Conservation (phyloP, 2,797 vertebrate species). For the Melanogrammus aeglefinus region DNA sequence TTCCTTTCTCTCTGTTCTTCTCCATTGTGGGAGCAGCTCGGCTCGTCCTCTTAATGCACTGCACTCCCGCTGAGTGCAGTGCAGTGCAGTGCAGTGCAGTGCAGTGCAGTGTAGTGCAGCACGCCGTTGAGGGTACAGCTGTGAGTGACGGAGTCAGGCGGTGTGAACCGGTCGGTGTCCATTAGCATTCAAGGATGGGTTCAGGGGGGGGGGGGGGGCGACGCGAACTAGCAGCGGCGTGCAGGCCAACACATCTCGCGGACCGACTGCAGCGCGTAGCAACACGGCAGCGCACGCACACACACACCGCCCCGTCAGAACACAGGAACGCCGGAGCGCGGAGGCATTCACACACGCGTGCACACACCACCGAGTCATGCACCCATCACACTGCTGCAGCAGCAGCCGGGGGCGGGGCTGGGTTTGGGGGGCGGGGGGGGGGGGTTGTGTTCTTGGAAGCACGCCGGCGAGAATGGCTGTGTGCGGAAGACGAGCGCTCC, state of each 20-base stretch:
- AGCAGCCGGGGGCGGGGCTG: slow-evolving; percentile 39
- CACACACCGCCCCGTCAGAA: too few relatives aligned
- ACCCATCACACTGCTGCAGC: neutral
- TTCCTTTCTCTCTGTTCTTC: neutral
- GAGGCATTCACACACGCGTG: neutral
- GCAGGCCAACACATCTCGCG: too few relatives aligned
- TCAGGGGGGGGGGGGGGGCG: slow-evolving; percentile 26
- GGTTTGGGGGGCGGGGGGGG: too few relatives aligned
- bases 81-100: too few relatives aligned
- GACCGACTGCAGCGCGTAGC: slow-evolving; percentile 57
- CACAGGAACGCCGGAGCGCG: too few relatives aligned
- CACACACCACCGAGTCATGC: neutral
- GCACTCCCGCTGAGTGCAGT: neutral
- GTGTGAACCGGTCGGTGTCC: slow-evolving; percentile 5
- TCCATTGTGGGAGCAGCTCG: neutral
- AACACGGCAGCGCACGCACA: neutral
- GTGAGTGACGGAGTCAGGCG: neutral
- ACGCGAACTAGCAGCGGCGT: too few relatives aligned
- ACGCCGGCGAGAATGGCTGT: slow-evolving; percentile 39
- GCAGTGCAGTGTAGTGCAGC: too few relatives aligned
- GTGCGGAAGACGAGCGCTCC: slow-evolving; percentile 36
- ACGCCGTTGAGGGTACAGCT: too few relatives aligned
- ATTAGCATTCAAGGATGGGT: slow-evolving; percentile 45
- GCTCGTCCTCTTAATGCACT: neutral
- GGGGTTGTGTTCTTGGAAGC: too few relatives aligned